Evolutionary conservation across 2,113 vertebrate species (phyloP).

Genomic region (Lycaon pictus): DNA sequence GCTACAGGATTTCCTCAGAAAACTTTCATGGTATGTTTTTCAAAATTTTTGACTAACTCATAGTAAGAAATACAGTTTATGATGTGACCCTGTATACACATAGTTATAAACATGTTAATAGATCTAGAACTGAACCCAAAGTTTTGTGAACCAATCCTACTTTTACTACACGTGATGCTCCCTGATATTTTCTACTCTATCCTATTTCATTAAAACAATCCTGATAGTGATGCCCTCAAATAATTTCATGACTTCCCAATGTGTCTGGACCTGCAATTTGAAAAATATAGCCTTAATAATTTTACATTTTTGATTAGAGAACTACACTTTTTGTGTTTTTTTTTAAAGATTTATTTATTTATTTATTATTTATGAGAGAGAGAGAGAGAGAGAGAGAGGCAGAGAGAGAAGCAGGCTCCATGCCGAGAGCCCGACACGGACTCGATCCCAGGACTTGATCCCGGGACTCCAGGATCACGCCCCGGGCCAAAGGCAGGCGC

Average conservation of each 20-base stretch:
- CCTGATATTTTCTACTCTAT: slow-evolving; percentile 11
- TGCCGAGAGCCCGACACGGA: too few relatives aligned
- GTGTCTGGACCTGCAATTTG: not conserved
- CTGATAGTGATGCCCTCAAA: slow-evolving; percentile 23
- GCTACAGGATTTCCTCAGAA: not conserved
- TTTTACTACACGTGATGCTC: not conserved
- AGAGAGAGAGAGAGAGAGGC: too few relatives aligned
- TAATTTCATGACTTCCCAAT: slow-evolving; percentile 13
- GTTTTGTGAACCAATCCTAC: slow-evolving; percentile 38
- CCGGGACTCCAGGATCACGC: too few relatives aligned
- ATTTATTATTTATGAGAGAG: too few relatives aligned
- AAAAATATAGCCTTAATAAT: slow-evolving; percentile 27
- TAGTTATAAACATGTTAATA: slow-evolving; percentile 5
- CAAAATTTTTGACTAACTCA: not conserved
- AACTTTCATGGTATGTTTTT: not conserved
- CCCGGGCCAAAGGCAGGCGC: too few relatives aligned
- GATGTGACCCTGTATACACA: not conserved
- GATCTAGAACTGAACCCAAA: not conserved
- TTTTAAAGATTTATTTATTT: too few relatives aligned
- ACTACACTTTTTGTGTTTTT: slow-evolving; percentile 17
- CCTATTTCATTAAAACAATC: slow-evolving; percentile 19
- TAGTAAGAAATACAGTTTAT: not conserved
- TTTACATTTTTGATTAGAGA: slow-evolving; percentile 23
- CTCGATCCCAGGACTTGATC: too few relatives aligned
- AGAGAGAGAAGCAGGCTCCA: too few relatives aligned